These are phyloP conservation scores for Argya squamiceps DNA, from an alignment of 2,797 vertebrate genomes.

Conservation along the genomic window DNA sequence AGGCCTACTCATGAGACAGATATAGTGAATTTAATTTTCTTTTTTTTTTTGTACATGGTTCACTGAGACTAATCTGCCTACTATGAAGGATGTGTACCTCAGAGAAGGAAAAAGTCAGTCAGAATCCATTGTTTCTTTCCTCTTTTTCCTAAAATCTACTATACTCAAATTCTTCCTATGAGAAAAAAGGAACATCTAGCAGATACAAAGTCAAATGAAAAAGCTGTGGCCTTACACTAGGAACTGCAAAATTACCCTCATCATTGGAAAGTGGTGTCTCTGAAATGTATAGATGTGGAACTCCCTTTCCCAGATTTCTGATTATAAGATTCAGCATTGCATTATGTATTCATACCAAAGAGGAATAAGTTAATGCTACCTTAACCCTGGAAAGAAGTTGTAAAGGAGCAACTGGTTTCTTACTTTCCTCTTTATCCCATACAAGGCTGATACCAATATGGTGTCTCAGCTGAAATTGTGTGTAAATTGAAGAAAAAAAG, in stretches of 20 bases:
- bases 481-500: neutral
- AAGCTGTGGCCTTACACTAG: neutral
- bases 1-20: neutral
- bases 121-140: neutral
- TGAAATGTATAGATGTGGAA: neutral
- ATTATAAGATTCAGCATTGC: neutral
- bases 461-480: neutral
- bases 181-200: neutral
- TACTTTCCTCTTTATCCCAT: neutral
- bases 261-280: neutral
- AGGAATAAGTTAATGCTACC: neutral
- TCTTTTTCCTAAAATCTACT: neutral
- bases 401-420: neutral
- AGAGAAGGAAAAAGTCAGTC: neutral
- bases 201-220: neutral
- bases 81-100: neutral
- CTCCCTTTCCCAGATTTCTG: neutral
- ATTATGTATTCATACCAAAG: neutral
- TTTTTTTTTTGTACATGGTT: neutral
- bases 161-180: neutral
- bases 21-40: neutral
- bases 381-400: neutral
- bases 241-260: neutral
- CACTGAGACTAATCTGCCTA: neutral
- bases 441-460: neutral